phyloP scores from a whole-genome alignment of 2,888 invertebrate genomes.

The Cephus runcator region DNA sequence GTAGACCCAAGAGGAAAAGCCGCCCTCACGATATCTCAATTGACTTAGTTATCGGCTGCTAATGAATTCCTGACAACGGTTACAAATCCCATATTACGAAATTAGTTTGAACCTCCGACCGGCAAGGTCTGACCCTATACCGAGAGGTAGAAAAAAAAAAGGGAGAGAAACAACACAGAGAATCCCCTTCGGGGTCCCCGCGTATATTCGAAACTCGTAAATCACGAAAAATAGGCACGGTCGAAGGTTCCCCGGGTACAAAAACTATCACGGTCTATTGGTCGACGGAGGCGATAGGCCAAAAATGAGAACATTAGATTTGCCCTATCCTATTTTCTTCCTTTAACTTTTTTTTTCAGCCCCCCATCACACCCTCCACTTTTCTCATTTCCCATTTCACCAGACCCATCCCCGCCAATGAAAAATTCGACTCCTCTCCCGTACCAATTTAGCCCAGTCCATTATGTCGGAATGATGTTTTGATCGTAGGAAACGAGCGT shows the following conservation, averaged over 20 bases:
- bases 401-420: not conserved
- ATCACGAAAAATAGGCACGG: constrained; percentile 52
- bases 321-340: constrained; percentile 8
- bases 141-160: constrained; percentile 28
- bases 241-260: constrained; percentile 14
- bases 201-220: constrained; percentile 49
- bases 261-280: constrained; percentile 22
- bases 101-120: constrained; percentile 47
- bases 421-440: constrained; percentile 9
- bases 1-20: constrained; percentile 10
- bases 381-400: not conserved
- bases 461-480: constrained; percentile 12
- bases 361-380: not conserved
- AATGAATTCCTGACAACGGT: constrained; percentile 53
- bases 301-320: constrained; percentile 18
- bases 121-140: constrained; percentile 32
- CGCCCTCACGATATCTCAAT: constrained; percentile 47
- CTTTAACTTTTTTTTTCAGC: not conserved
- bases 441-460: not conserved
- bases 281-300: constrained; percentile 12
- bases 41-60: constrained; percentile 45
- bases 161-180: not conserved
- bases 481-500: constrained; percentile 19
- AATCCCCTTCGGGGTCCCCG: constrained; percentile 19
- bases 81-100: constrained; percentile 51